Evolutionary conservation across 1,140 invertebrate species (phyloP).

Genomic region (Adelges cooleyi): DNA sequence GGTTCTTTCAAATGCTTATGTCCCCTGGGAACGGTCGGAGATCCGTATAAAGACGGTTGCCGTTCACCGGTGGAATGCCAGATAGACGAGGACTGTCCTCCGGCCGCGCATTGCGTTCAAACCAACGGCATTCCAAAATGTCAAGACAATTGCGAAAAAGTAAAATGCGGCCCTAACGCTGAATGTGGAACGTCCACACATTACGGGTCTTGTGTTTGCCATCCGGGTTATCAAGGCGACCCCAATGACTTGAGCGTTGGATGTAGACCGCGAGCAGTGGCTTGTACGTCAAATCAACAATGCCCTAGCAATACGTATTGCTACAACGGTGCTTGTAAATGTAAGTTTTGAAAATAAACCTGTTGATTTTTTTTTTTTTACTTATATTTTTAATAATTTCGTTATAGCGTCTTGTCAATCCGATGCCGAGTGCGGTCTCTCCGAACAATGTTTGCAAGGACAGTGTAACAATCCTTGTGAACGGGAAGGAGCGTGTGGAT

Average conservation of each 20-base stretch:
- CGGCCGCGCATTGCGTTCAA: conserved; percentile 81
- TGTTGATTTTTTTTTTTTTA: conserved; percentile 10
- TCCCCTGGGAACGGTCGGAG: conserved; percentile 59
- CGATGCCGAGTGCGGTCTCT: conserved; percentile 63
- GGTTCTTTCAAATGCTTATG: conserved; percentile 72
- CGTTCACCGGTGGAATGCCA: conserved; percentile 69
- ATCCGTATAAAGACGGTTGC: conserved; percentile 45
- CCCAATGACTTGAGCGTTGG: conserved; percentile 56
- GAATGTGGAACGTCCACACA: conserved; percentile 65
- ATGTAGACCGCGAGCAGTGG: conserved; percentile 60
- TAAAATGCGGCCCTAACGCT: conserved; percentile 78
- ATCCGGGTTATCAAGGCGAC: conserved; percentile 70
- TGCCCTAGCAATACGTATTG: conserved; percentile 70
- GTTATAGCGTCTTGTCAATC: conserved; percentile 61
- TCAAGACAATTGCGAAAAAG: conserved; percentile 52
- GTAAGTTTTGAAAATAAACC: conserved; percentile 42
- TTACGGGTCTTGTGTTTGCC: conserved; percentile 81
- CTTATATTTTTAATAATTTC: too few relatives aligned
- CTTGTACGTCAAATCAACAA: conserved; percentile 55
- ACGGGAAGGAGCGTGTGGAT: conserved; percentile 63
- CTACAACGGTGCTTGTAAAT: conserved; percentile 64
- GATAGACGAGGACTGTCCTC: conserved; percentile 65
- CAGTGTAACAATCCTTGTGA: conserved; percentile 77
- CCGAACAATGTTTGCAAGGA: conserved; percentile 66
- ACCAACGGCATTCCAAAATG: conserved; percentile 39